Base-by-base conservation (phyloP, 2,888 invertebrate species). In the Adela reaumurella region DNA sequence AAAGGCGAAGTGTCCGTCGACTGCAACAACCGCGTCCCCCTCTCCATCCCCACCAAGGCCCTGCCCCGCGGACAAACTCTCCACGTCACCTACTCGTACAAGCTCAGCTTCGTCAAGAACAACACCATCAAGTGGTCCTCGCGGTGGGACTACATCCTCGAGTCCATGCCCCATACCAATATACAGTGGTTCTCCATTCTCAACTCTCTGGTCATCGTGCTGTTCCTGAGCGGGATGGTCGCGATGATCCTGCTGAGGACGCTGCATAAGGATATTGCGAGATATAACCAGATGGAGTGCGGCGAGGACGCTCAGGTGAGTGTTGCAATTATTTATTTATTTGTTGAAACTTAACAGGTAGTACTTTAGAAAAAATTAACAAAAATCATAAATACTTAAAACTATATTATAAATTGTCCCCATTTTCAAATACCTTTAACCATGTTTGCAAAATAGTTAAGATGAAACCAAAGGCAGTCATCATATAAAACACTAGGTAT, bases 151-250 rank as follows among this genome's bases (percentile, higher is more conserved):
- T 99, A 99, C 69, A 97, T 99, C 54, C 78, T 99, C 51, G 96
- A 97, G 72, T 96, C 97, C 0, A 95, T 97, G 92, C 97, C 96
- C 0, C 96, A 97, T 67, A 94, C 97, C 1, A 97, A 97, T 66
- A 97, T 98, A 59, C 97, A 98, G 68, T 98, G 97, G 98, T 97
- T 98, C 70, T 97, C 96, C 55, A 99, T 99, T 62, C 81, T 99
- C 53, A 99, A 99, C 72, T 97, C 97, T 0, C 80, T 99, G 59
- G 96, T 99, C 50, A 99, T 99, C 61, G 96, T 96, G 2, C 76
- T 97, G 28, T 99, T 99, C 74, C 79, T 99, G 17, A 95, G 97
- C 56, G 99, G 98, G 56, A 99, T 99, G 98, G 97, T 99, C 16
- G 98, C 97, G 20, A 99, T 99, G 98, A 99, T 99, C 62, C 84